A percentile compares a stretch with the other conserved stretches of the same genome.
Evolutionary conservation across 2,113 vertebrate genomes (phyloP).

Genomic region (Tylochromis polylepis): DNA sequence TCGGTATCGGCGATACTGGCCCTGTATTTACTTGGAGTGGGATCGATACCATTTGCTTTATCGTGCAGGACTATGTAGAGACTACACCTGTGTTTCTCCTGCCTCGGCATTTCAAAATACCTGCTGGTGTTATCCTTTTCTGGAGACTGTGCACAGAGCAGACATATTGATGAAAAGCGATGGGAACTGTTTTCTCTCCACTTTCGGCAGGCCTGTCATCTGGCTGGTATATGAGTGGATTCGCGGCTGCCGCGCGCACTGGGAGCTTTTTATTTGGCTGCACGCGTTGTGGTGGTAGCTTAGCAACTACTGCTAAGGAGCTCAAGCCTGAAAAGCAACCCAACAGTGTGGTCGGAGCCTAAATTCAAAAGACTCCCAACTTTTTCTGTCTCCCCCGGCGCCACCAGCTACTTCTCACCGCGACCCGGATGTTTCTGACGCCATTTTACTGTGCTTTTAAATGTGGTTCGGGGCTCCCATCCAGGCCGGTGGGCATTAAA

Average conservation of each 20-base stretch:
- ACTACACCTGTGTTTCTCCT: background rate
- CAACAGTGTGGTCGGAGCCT: conserved; percentile 2
- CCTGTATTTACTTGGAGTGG: background rate
- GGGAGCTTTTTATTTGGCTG: background rate
- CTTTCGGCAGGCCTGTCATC: background rate
- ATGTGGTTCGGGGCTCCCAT: background rate
- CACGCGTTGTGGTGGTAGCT: conserved; percentile 28
- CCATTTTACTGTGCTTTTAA: conserved; percentile 21
- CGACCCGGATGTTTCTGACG: conserved; percentile 37
- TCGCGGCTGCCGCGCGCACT: background rate
- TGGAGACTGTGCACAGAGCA: background rate
- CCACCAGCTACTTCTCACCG: background rate
- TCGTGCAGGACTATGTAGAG: background rate
- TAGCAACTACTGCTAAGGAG: conserved; percentile 57
- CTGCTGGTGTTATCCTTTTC: background rate
- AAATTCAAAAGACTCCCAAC: background rate
- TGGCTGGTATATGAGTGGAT: background rate
- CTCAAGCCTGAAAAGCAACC: conserved; percentile 13
- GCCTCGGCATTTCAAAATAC: background rate
- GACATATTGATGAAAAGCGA: background rate
- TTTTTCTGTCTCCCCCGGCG: background rate
- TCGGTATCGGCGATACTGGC: background rate
- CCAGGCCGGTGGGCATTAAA: background rate
- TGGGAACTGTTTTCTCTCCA: background rate
- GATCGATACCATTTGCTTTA: background rate